Base-by-base conservation (phyloP, 2,888 invertebrate species). In the Aspidiotus rigidus region DNA sequence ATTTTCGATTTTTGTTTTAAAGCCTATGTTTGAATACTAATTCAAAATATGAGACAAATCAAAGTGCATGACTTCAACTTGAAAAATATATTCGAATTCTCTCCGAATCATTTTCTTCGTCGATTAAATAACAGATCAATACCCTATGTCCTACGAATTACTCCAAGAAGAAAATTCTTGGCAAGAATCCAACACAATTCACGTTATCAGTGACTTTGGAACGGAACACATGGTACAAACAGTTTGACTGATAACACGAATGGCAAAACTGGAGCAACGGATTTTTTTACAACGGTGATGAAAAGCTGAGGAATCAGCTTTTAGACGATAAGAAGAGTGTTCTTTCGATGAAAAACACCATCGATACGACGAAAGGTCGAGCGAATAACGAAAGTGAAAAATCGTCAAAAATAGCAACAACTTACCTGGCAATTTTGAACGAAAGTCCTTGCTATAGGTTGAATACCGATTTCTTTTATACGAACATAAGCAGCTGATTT, bases 381-480 rank as follows among this genome's bases (percentile, higher is more conserved):
- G 15, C 15, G 56, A 55, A 55, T 8, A 16, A 16, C n/a, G n/a
- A 55, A 13, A 55, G 28, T 40, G 10, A 28, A n/a, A 62, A 62
- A 39, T 62, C 11, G 16, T 61, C 9, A 61, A 62, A n/a, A 61
- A 53, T 69, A 17, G 5, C 5, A 16, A 67, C 49, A 15, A 62
- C 69, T 62, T 16, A 69, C 69, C 63, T 69, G 69, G 62, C 69
- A 62, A 44, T 61, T 77, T 73, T 78, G 78, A 53, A 79, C 75
- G 72, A 80, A 76, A 74, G 74, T 77, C 76, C 77, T 78, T 72
- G 76, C 74, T 69, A 78, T 81, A 71, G 78, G 78, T 77, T 83
- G 82, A 79, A 83, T 81, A 81, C 83, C 84, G 77, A 83, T 82
- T 76, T 82, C 83, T 82, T 85, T 85, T 77, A 83, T 84, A 81